Conservation (phyloP, 2,797 vertebrate genomes). For the Apodemus agrarius region DNA sequence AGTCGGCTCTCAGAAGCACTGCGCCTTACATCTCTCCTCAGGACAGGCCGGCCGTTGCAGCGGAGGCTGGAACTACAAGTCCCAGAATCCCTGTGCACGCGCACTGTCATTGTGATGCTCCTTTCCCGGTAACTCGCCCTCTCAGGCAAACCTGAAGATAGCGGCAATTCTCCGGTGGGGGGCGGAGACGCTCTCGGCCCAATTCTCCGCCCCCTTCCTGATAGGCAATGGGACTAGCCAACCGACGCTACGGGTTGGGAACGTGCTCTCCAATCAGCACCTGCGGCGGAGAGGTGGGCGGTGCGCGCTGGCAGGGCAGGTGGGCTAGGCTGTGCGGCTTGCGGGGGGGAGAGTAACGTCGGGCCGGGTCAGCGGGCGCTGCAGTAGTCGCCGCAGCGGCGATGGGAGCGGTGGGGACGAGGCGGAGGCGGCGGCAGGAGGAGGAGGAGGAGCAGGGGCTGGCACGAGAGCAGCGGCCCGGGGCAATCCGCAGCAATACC, state of each 20-base stretch:
- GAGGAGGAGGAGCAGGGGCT: slow-evolving; percentile 71
- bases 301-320: slow-evolving; percentile 59
- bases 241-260: neutral
- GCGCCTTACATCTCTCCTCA: neutral
- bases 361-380: slow-evolving; percentile 81
- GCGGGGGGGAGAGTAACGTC: slow-evolving; percentile 82
- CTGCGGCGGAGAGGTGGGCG: slow-evolving; percentile 73
- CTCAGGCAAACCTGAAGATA: slow-evolving; percentile 81
- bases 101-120: slow-evolving; percentile 62
- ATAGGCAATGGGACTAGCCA: slow-evolving; percentile 62
- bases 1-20: neutral
- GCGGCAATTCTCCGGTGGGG: slow-evolving; percentile 66
- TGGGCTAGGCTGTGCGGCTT: slow-evolving; percentile 77
- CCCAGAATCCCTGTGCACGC: slow-evolving; percentile 72
- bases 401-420: slow-evolving; percentile 77
- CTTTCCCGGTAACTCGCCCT: slow-evolving; percentile 69
- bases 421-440: slow-evolving; percentile 68
- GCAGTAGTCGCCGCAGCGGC: slow-evolving; percentile 86
- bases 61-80: slow-evolving; percentile 67
- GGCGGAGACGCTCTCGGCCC: slow-evolving; percentile 70
- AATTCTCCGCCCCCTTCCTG: slow-evolving; percentile 63
- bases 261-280: slow-evolving; percentile 80
- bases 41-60: neutral
- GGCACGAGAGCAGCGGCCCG: slow-evolving; percentile 71
- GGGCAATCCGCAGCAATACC: slow-evolving; percentile 68